Evolutionary conservation across 2,888 invertebrate species (phyloP), one percentile per base, ranked within the genome.

Genomic region (Caenorhabditis sp.): DNA sequence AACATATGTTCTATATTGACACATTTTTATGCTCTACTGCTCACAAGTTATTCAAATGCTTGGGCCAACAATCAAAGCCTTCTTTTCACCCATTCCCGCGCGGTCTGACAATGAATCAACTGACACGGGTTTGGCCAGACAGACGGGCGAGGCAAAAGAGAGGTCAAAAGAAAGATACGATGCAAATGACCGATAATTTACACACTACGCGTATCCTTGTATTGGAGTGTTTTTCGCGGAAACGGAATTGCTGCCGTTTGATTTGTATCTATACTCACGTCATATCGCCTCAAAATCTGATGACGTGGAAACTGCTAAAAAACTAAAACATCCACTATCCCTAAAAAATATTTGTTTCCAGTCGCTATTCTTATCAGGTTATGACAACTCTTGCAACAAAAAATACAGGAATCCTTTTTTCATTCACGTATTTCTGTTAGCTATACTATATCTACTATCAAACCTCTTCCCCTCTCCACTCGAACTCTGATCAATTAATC

Each of bases 171-270:
- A 24, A 72, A 32, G 32, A 32, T 32, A 9, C 32, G 74, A 65
- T 74, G 50, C 60, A 40, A 67, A 65, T 58, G 51, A 26, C 65
- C 74, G 74, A 74, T 74, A 74, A 74, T 74, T 74, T 67, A 67
- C 65, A 72, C 44, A 56, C 40, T n/a, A 40, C 50, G 58, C 53
- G 35, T 60, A 32, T 60, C 3, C 37, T 11, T 44, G 32, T 64
- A 35, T 26, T 37, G 40, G 40, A n/a, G n/a, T n/a, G n/a, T n/a
- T n/a, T n/a, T 13, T 6, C 13, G 40, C 60, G 47, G 56, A 28
- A 44, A 15, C 37, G 40, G n/a, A 18, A 35, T 32, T 32, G 9
- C 9, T 32, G 32, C 50, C 61, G 37, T 20, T 61, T 71, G 70
- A 71, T 71, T 61, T 62, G 61, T 71, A 71, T 71, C 70, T 61